Base-by-base conservation (phyloP, 2,797 vertebrate species). In the Scleropages formosus region DNA sequence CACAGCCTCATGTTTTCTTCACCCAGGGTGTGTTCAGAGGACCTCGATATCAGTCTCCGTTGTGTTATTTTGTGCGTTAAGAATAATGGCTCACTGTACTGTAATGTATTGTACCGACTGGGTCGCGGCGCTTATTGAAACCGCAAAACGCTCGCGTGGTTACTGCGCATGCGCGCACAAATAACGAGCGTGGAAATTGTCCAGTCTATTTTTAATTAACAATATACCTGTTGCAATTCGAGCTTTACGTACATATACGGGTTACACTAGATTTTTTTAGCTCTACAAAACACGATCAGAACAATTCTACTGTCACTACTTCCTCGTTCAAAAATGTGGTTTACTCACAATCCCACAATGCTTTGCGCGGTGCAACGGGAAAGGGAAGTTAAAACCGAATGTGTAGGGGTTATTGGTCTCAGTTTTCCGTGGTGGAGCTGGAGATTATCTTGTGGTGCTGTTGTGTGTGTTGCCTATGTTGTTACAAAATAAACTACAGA, bases 1-100 rank as follows among this genome's bases (percentile, higher is more conserved):
- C 68, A 71, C 47, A 27, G 47, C 68, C 26, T 22, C 68, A 71
- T 71, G 26, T 26, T 71, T 49, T 71, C 47, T 56, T 56, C 49
- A 49, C 51, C 18, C 51, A 26, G 49, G 31, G 18, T 31, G 13
- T 51, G 20, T 27, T 58, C 18, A 13, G 53, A 4, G 18, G 10
- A 58, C 12, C 53, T 58, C 3, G 53, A 58, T n/a, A 58, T 58
- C n/a, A 58, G 58, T 58, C 53, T n/a, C 53, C 12, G 53, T 18
- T 58, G 53, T 58, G 31, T 2, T 6, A 3, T 58, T 58, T 3
- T 13, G 53, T 13, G 53, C 13, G 13, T 58, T 13, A 53, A 58
- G 53, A 12, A 58, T 0, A 58, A 3, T 13, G 12, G 12, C 53
- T 58, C 3, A 13, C 12, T 12, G 3, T 3, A 39, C 31, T 39